Conservation (phyloP, 2,113 vertebrate species). For the Oriolus oriolus region DNA sequence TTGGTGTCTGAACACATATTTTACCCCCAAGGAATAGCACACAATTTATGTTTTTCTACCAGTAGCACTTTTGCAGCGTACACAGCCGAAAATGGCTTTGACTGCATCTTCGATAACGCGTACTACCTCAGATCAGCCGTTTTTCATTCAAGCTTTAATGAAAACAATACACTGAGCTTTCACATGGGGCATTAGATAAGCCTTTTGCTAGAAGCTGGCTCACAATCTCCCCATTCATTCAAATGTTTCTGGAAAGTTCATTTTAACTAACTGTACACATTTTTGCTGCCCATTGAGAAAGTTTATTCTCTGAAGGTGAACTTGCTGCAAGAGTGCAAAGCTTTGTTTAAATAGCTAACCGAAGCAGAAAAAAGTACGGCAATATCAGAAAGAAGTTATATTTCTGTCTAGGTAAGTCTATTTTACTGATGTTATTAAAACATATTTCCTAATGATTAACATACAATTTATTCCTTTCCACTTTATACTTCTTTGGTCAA, state of each 20-base stretch:
- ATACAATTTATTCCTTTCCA: background rate
- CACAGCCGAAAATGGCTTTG: background rate
- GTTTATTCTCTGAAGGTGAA: background rate
- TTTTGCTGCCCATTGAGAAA: background rate
- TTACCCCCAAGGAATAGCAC: background rate
- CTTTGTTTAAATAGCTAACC: background rate
- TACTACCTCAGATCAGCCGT: conserved; percentile 19
- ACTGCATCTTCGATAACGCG: background rate
- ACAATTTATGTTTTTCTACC: background rate
- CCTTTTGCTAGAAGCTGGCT: conserved; percentile 36
- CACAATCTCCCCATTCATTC: background rate
- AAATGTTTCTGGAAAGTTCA: conserved; percentile 8
- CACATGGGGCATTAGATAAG: background rate
- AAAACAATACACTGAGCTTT: conserved; percentile 29
- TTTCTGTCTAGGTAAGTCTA: background rate
- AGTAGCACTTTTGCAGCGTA: background rate
- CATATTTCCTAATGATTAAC: background rate
- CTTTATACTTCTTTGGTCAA: background rate
- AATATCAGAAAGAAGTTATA: background rate
- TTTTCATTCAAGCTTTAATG: conserved; percentile 24
- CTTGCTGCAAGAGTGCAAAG: background rate
- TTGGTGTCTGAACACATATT: background rate
- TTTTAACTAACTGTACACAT: background rate
- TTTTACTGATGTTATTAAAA: background rate
- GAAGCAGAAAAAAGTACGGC: background rate